Base-by-base conservation (phyloP, 2,113 vertebrate species). In the Promerops cafer region DNA sequence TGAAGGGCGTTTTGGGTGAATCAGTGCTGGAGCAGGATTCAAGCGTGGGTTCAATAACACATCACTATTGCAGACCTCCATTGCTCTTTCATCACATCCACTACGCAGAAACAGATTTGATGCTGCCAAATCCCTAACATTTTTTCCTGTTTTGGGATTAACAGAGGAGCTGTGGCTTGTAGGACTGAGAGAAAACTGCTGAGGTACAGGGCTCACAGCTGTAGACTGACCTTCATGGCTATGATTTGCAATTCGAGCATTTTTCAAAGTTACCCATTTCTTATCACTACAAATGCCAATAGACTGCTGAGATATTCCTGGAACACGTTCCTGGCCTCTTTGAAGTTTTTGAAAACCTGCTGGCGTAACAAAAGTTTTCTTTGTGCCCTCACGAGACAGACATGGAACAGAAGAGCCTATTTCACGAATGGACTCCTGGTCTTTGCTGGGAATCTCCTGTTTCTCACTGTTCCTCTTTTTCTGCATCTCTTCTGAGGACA, bases 371-470 rank as follows among this genome's bases (percentile, higher is more conserved):
- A 9, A 90, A 89, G 92, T 45, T 76, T 94, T 78, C 54, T 94
- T 82, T 40, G 64, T 54, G 56, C 66, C 52, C 63, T 92, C 85
- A 60, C 5, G 90, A 83, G 93, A 91, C 50, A 31, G 53, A 57
- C 66, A 71, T 30, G 74, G 70, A 79, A 91, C 39, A 60, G 72
- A 88, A 95, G 78, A 74, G 60, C 20, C 2, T 47, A 60, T 89
- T 37, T 97, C 88, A 92, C 42, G 42, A 63, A 24, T 0, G 15
- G 95, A 97, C 6, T 95, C 91, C 7, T 89, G 94, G 35, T 97
- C 93, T n/a, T 98, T 98, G 53, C 96, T 94, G 35, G 97, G 95
- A 90, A 86, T 95, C 71, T 97, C 94, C 85, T 92, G 97, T 23
- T 82, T 87, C 47, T 92, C 97, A 33, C 85, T 96, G 19, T 95